Evolutionary conservation across 2,888 invertebrate species (phyloP).

Genomic region (Nysson spinosus): DNA sequence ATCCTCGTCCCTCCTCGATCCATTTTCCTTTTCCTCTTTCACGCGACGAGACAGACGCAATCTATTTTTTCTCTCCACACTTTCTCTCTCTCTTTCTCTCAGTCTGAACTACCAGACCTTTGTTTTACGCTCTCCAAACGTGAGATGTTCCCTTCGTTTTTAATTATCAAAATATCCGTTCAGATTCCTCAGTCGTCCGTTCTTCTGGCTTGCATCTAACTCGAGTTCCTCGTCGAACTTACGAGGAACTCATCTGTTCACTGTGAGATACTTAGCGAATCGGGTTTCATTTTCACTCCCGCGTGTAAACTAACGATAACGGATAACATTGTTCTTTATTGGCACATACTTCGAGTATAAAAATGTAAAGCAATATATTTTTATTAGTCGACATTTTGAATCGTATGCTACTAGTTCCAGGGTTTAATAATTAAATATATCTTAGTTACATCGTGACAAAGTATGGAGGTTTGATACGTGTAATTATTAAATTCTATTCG

Average conservation of each 20-base stretch:
- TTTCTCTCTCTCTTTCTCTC: too few species aligned
- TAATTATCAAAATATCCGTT: constrained; percentile 18
- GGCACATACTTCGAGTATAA: too few species aligned
- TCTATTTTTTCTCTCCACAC: too few species aligned
- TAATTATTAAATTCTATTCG: too few species aligned
- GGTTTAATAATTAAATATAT: too few species aligned
- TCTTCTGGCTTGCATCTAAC: constrained; percentile 6
- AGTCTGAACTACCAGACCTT: too few species aligned
- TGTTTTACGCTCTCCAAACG: constrained; percentile 43
- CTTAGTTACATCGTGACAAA: too few species aligned
- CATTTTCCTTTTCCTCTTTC: constrained; percentile 27
- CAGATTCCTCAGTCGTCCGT: constrained; percentile 29
- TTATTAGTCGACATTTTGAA: too few species aligned
- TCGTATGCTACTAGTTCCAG: too few species aligned
- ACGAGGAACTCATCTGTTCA: constrained; percentile 21
- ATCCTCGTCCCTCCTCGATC: constrained; percentile 19
- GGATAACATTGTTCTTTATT: too few species aligned
- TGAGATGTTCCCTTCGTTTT: constrained; percentile 43
- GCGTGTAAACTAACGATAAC: constrained; percentile 21
- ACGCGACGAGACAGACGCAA: constrained; percentile 28
- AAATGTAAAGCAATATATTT: too few species aligned
- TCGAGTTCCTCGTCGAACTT: constrained; percentile 13
- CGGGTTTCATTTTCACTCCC: constrained; percentile 46
- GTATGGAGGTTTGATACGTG: too few species aligned
- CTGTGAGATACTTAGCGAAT: constrained; percentile 50